Base-by-base conservation (phyloP, 2,888 invertebrate species). In the Netelia fuscicornis region DNA sequence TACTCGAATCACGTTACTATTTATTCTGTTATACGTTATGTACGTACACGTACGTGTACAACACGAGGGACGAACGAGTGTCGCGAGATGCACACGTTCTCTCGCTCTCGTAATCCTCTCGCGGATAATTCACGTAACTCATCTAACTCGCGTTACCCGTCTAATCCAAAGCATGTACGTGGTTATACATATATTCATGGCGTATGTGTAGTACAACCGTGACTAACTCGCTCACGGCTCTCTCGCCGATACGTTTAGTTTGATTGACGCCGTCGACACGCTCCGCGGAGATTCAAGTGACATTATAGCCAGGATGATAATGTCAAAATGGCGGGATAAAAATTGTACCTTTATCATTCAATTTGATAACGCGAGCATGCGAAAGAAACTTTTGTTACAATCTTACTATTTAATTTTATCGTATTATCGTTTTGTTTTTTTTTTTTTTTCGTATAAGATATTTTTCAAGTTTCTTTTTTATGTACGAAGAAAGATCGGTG, bases 111-210 rank as follows among this genome's bases (percentile, higher is more conserved):
- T 78, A 81, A 85, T 85, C 81, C 81, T 64, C 58, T 74, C 74
- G 58, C 78, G 30, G 30, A 70, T 75, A 85, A 81, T 81, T 85
- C 60, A 17, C 58, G 68, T 81, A 81, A 81, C 81, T 70, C 78
- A 48, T 68, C 84, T 74, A 81, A 84, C 81, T 84, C 84, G 67
- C 77, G 67, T 72, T 76, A 72, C 70, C 65, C 76, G 71, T 58
- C 65, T 79, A 80, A 84, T 81, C 77, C 74, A 60, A 75, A 25
- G 17, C 67, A 42, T 23, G 65, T 82, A 74, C 62, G 56, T 70
- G 20, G 30, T 65, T 10, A 37, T 67, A 74, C 76, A 44, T 48
- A 54, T 37, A 56, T 37, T 65, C n/a, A 62, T 48, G 10, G 23
- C 20, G 37, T 56, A 37, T 58, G 42, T 37, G n/a, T 56, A 25